Percentiles rank a stretch among this genome's conserved stretches.
Conservation (phyloP, 2,888 invertebrate species). For the Yponomeuta cagnagella region DNA sequence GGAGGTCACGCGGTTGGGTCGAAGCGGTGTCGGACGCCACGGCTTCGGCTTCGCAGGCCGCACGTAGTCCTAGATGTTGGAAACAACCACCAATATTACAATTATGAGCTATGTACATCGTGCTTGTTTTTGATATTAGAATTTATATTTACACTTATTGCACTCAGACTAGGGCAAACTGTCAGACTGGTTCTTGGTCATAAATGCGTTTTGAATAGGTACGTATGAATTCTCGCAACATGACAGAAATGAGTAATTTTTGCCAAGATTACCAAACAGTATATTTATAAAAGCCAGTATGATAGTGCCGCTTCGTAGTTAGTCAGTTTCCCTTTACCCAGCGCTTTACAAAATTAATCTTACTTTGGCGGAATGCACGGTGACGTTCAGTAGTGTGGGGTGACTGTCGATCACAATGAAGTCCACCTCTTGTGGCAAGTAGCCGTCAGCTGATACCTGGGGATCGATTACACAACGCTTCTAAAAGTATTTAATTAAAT, state of each 20-base stretch:
- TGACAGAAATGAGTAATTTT: too few relatives aligned
- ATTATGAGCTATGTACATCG: background rate
- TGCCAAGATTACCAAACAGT: too few relatives aligned
- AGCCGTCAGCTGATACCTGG: constrained; percentile 90
- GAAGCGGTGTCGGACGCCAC: constrained; percentile 17
- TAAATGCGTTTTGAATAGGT: too few relatives aligned
- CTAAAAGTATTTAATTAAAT: too few relatives aligned
- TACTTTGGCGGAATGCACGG: constrained; percentile 87
- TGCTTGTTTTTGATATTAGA: background rate
- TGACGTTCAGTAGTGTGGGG: constrained; percentile 89
- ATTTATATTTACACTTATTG: too few relatives aligned
- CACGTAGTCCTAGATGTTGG: constrained; percentile 35
- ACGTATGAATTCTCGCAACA: too few relatives aligned
- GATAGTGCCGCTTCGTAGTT: too few relatives aligned
- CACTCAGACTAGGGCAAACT: too few relatives aligned
- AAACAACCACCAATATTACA: constrained; percentile 5
- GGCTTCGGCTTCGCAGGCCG: constrained; percentile 25
- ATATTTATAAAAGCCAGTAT: too few relatives aligned
- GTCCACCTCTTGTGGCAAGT: constrained; percentile 87
- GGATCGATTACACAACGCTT: background rate
- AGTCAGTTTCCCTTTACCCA: background rate
- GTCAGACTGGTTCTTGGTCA: too few relatives aligned
- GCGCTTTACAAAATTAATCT: constrained; percentile 30
- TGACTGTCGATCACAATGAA: constrained; percentile 91
- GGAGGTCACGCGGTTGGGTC: constrained; percentile 16